These are phyloP conservation scores for Apodemus speciosus DNA, from an alignment of 2,113 vertebrate species.

Conservation along the genomic window DNA sequence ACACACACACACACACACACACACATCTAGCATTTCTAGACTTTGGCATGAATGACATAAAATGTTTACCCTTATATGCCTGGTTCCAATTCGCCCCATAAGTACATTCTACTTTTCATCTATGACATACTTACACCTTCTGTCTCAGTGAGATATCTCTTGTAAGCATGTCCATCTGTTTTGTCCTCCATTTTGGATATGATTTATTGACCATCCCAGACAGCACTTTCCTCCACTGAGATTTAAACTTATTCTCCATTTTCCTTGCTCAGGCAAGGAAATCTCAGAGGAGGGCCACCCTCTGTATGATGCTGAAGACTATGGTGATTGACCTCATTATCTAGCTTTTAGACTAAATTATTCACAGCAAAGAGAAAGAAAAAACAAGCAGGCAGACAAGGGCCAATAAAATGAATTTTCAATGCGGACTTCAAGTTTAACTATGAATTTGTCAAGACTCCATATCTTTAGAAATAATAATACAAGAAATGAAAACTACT, in stretches of 20 bases:
- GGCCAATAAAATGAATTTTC: background rate
- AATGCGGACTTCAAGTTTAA: slow-evolving; percentile 14
- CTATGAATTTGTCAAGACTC: slow-evolving; percentile 11
- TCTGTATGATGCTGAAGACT: background rate
- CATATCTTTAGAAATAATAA: slow-evolving; percentile 22
- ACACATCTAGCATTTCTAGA: background rate
- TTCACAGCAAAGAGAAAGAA: background rate
- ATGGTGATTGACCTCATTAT: background rate
- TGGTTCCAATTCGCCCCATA: background rate
- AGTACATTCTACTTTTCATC: background rate
- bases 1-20: background rate
- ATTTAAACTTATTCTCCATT: background rate
- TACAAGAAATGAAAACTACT: background rate
- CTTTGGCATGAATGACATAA: background rate
- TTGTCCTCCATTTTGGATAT: background rate
- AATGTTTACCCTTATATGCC: background rate
- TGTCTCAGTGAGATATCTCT: background rate
- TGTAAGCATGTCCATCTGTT: background rate
- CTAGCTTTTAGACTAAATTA: slow-evolving; percentile 18
- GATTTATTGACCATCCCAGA: background rate
- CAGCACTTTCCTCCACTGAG: background rate
- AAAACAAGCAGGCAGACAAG: background rate
- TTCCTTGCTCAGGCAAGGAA: background rate
- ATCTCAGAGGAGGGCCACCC: background rate
- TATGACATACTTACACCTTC: background rate